Evolutionary conservation across 2,797 vertebrate species (phyloP).

Genomic region (Coregonus ussuriensis): DNA sequence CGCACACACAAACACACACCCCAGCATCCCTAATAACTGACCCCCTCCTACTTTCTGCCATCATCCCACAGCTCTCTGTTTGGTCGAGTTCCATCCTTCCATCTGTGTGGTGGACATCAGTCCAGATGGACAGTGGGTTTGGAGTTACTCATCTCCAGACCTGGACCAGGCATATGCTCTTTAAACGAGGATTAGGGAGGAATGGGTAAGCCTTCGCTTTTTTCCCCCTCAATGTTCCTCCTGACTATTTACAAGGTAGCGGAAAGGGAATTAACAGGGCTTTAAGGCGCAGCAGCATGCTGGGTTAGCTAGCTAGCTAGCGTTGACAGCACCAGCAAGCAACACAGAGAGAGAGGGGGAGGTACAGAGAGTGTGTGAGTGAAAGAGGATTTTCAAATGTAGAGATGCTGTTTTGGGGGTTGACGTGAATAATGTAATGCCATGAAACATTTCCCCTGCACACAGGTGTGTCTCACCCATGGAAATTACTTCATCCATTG

Average conservation of each 20-base stretch:
- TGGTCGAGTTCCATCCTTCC: background rate
- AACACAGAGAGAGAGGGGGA: background rate
- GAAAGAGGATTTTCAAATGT: background rate
- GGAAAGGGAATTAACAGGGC: background rate
- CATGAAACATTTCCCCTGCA: conserved; percentile 4
- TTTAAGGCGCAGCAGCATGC: background rate
- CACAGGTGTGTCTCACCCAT: conserved; percentile 6
- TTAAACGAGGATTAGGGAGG: background rate
- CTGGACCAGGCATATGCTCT: background rate
- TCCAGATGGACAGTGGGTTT: background rate
- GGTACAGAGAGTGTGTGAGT: background rate
- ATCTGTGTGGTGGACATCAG: conserved; percentile 15
- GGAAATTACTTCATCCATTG: background rate
- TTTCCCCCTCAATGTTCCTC: background rate
- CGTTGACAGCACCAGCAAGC: background rate
- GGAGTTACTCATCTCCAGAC: background rate
- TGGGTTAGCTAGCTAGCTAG: background rate
- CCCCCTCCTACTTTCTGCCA: no score
- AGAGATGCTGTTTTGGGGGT: background rate
- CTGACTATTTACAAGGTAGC: background rate
- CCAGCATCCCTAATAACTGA: background rate
- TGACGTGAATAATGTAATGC: conserved; percentile 10
- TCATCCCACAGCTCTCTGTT: background rate
- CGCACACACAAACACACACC: background rate
- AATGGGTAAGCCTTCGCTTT: background rate